A percentile compares a stretch with the other conserved stretches of the same genome.
Conservation (phyloP, 37 sponge, comb jelly and placozoan species). For the Eunapius fragilis region DNA sequence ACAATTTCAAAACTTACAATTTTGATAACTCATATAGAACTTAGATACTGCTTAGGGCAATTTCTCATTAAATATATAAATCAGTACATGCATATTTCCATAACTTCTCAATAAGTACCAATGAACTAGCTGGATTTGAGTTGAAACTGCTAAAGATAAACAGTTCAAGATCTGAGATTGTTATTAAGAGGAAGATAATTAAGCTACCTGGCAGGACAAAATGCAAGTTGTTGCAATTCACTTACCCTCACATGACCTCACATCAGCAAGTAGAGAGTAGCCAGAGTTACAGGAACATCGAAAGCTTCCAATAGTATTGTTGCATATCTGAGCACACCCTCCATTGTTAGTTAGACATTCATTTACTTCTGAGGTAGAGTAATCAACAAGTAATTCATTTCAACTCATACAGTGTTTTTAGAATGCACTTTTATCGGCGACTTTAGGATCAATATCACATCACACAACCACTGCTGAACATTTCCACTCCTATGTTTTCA, state of each 20-base stretch:
- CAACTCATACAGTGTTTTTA: constrained; percentile 39
- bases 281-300: constrained; percentile 17
- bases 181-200: too few species aligned
- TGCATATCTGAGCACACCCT: constrained; percentile 27
- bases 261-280: constrained; percentile 11
- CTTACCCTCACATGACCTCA: constrained; percentile 11
- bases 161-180: too few species aligned
- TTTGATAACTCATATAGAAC: too few species aligned
- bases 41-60: too few species aligned
- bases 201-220: too few species aligned
- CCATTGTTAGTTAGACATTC: constrained; percentile 16
- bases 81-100: too few species aligned
- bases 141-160: too few species aligned
- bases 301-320: constrained; percentile 13
- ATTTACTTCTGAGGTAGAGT: constrained; percentile 9
- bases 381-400: not conserved
- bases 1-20: too few species aligned
- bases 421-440: constrained; percentile 6
- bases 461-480: constrained; percentile 16
- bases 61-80: too few species aligned
- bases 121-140: too few species aligned
- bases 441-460: constrained; percentile 25
- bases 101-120: too few species aligned
- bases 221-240: not conserved
- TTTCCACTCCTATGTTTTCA: constrained; percentile 22